phyloP scores from a whole-genome alignment of 2,113 vertebrate genomes.

The Halcyon senegalensis region DNA sequence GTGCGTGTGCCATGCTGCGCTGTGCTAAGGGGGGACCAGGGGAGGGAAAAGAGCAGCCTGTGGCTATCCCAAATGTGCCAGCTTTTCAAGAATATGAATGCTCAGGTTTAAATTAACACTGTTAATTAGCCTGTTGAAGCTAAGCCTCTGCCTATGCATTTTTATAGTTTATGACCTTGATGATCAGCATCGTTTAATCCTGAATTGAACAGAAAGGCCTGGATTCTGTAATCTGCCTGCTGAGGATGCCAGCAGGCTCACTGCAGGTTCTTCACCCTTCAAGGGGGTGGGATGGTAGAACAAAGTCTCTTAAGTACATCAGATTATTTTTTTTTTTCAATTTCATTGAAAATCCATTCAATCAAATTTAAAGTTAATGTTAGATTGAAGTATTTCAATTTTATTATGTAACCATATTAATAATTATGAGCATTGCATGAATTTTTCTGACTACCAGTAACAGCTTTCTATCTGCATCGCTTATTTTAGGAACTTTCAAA shows the following conservation, averaged over 20 bases:
- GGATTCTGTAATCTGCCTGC: neutral
- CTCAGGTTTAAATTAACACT: neutral
- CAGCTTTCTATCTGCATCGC: neutral
- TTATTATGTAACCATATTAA: neutral
- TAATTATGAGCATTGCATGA: neutral
- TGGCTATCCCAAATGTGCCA: neutral
- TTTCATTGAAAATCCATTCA: neutral
- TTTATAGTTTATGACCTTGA: neutral
- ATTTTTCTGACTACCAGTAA: neutral
- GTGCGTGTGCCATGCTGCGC: accelerated
- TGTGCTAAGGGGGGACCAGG: neutral
- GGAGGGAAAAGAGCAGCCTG: neutral
- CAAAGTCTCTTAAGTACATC: neutral
- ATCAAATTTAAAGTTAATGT: neutral
- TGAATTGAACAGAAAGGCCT: neutral
- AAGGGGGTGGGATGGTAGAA: neutral
- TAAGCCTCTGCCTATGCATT: neutral
- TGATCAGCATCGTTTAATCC: neutral
- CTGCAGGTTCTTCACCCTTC: neutral
- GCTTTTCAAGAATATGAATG: neutral
- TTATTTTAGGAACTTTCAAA: neutral
- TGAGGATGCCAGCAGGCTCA: neutral
- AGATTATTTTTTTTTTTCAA: neutral
- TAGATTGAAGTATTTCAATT: neutral
- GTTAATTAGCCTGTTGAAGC: neutral